Conservation (phyloP, 2,113 vertebrate species). For the Okapia johnstoni region DNA sequence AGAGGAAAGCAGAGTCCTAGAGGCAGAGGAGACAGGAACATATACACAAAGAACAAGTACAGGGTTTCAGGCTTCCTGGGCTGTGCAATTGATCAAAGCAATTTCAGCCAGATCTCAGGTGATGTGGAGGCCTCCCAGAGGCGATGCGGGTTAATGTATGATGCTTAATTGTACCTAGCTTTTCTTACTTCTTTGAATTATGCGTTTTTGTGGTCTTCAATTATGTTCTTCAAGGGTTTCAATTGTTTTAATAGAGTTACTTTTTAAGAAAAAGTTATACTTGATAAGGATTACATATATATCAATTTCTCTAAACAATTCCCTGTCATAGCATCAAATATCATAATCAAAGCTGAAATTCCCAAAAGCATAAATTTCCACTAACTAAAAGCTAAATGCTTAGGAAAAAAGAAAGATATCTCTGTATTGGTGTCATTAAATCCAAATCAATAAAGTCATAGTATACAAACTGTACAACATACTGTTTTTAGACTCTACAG, state of each 20-base stretch:
- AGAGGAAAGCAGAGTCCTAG: background rate
- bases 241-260: background rate
- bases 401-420: background rate
- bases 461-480: background rate
- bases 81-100: background rate
- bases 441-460: background rate
- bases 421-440: background rate
- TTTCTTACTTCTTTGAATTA: background rate
- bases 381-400: background rate
- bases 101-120: background rate
- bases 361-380: background rate
- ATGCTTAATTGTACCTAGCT: background rate
- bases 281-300: background rate
- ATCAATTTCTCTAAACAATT: background rate
- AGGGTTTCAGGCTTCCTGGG: background rate
- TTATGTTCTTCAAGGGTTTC: background rate
- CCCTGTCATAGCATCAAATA: background rate
- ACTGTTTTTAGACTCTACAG: background rate
- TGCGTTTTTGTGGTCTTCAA: background rate
- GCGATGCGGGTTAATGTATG: background rate
- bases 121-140: background rate
- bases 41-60: rapidly evolving
- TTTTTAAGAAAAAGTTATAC: background rate
- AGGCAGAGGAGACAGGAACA: background rate
- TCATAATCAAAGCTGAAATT: background rate